Evolutionary conservation across 2,888 invertebrate species (phyloP), one percentile per base, ranked within the genome.

Genomic region (Lissocephala sabroskyi): DNA sequence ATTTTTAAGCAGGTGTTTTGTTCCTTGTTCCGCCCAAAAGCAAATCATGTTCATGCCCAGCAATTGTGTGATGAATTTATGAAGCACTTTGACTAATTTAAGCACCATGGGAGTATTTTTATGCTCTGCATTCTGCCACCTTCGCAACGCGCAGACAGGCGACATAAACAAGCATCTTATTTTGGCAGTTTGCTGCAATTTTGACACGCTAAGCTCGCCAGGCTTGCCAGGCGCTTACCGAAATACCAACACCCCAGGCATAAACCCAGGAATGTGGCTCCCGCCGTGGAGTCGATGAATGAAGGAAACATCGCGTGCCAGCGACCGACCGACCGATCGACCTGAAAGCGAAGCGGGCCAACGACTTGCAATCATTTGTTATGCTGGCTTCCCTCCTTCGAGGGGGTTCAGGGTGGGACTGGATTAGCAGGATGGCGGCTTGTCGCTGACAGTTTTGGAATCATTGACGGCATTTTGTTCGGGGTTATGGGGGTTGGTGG

Each of bases 161-260:
- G 71, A 70, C 70, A 74, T 70, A 70, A 71, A 71, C 77, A 74
- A 71, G 77, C 70, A 64, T 56, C 74, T 74, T 74, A 71, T 74
- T 70, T n/a, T 59, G 77, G 57, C 74, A 64, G 54, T 65, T 53
- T 45, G 56, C 49, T 54, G 71, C 71, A 68, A 55, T 68, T 68
- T 48, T 47, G 61, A 54, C 77, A 70, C 77, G 74, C 70, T n/a
- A n/a, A n/a, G n/a, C n/a, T n/a, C n/a, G n/a, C n/a, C n/a, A n/a
- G n/a, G n/a, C n/a, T n/a, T 16, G 54, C 74, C 47, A 37, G 10
- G 52, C 52, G 49, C 50, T 37, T 37, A 18, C 45, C 41, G 33
- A 59, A 66, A 50, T 46, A 45, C 44, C 41, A 37, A 32, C 48
- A 10, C 30, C 47, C n/a, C n/a, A 40, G 30, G 30, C 46, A 43